phyloP scores from a whole-genome alignment of 2,797 vertebrate species.

The Sebastes vulpes region DNA sequence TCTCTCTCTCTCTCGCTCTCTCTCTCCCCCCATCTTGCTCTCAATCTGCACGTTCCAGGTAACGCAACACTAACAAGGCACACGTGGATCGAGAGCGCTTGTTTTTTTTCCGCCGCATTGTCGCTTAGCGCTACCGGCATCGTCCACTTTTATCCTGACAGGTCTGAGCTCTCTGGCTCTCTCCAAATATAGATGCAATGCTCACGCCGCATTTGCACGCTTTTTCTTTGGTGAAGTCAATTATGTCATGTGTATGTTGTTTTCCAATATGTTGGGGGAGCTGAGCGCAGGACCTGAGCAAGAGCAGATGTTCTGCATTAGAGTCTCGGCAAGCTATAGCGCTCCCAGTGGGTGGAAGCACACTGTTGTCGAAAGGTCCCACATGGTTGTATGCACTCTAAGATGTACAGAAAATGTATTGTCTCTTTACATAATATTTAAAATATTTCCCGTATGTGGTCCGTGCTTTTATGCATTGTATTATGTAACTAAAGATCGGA shows the following conservation, averaged over 20 bases:
- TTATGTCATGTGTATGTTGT: slow-evolving; percentile 44
- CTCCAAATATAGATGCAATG: slow-evolving; percentile 53
- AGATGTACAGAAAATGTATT: neutral
- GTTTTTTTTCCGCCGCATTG: neutral
- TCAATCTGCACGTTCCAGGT: slow-evolving; percentile 27
- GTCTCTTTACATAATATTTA: neutral
- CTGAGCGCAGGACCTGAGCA: slow-evolving; percentile 3
- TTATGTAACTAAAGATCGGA: slow-evolving; percentile 28
- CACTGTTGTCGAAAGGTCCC: neutral
- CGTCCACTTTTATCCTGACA: slow-evolving; percentile 16
- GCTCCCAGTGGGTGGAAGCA: slow-evolving; percentile 7
- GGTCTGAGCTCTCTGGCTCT: slow-evolving; percentile 10
- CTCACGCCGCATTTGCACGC: slow-evolving; percentile 16
- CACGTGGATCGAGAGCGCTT: slow-evolving; percentile 5
- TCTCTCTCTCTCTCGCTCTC: neutral
- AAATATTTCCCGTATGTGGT: neutral
- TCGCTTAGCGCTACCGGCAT: neutral
- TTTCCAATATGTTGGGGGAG: slow-evolving; percentile 12
- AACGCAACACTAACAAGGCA: slow-evolving; percentile 26
- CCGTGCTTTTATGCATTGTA: neutral
- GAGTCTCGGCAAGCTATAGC: slow-evolving; percentile 6
- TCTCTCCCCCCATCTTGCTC: neutral
- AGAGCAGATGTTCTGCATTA: slow-evolving; percentile 62
- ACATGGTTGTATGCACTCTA: neutral
- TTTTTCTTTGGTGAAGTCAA: slow-evolving; percentile 9